Conservation (phyloP, 1,140 invertebrate genomes). For the Drosophila kanapiae region DNA sequence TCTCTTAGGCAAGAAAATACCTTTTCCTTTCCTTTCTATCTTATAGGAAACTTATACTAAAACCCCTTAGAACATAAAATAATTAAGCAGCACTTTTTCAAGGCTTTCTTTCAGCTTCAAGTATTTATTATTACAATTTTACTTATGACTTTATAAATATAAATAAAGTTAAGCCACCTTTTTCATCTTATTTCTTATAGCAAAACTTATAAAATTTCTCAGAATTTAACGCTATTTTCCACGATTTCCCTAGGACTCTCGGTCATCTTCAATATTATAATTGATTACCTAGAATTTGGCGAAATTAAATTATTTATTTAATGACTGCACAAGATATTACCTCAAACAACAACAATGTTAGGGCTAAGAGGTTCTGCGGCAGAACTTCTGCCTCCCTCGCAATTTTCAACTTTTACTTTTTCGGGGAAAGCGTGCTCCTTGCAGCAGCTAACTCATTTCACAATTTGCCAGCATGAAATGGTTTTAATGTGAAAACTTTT, state of each 20-base stretch:
- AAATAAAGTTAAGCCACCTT: too few species aligned
- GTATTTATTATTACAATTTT: too few species aligned
- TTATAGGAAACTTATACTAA: not conserved
- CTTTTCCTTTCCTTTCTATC: too few species aligned
- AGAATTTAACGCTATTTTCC: not conserved
- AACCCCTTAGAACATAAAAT: not conserved
- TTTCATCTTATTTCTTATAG: too few species aligned
- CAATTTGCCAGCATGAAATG: slow-evolving; percentile 76
- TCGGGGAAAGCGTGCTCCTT: not conserved
- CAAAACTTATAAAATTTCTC: too few species aligned
- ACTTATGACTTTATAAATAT: too few species aligned
- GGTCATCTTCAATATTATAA: not conserved
- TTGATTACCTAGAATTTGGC: slow-evolving; percentile 22
- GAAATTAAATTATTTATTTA: slow-evolving; percentile 35
- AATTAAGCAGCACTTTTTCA: not conserved
- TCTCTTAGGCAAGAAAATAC: too few species aligned
- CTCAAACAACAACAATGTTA: slow-evolving; percentile 14
- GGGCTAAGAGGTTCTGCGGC: slow-evolving; percentile 2
- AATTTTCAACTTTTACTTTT: slow-evolving; percentile 44
- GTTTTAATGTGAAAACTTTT: slow-evolving; percentile 82
- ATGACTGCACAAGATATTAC: slow-evolving; percentile 27
- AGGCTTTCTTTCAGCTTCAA: not conserved
- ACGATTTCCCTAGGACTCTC: not conserved
- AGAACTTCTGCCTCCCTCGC: slow-evolving; percentile 12
- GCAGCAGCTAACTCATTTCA: slow-evolving; percentile 69